Percentiles rank a stretch among this genome's conserved stretches.
Evolutionary conservation across 2,113 vertebrate species (phyloP).

Genomic region (Pelecanus crispus): DNA sequence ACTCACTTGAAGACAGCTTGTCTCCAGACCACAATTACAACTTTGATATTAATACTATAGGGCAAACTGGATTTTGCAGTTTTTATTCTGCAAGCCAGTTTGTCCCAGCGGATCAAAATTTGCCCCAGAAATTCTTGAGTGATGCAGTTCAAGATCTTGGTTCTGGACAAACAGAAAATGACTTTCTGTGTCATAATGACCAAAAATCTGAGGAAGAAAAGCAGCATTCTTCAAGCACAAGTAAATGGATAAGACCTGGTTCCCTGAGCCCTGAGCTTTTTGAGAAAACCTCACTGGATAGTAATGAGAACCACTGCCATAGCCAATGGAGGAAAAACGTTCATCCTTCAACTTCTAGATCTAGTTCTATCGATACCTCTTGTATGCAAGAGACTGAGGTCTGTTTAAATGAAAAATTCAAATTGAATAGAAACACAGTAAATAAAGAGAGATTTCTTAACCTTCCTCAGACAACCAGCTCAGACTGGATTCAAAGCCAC

Average conservation of each 20-base stretch:
- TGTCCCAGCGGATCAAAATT: slow-evolving; percentile 91
- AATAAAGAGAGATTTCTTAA: slow-evolving; percentile 81
- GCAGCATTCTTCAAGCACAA: slow-evolving; percentile 61
- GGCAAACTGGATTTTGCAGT: slow-evolving; percentile 90
- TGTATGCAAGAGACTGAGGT: slow-evolving; percentile 65
- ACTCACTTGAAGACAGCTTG: slow-evolving; percentile 91
- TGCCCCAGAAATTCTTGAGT: slow-evolving; percentile 94
- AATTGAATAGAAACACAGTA: slow-evolving; percentile 73
- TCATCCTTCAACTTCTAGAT: slow-evolving; percentile 68
- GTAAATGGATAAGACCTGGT: slow-evolving; percentile 69
- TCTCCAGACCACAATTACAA: slow-evolving; percentile 95
- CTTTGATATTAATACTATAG: slow-evolving; percentile 94
- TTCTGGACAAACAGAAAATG: slow-evolving; percentile 74
- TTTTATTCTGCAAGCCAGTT: slow-evolving; percentile 93
- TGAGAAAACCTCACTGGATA: slow-evolving; percentile 76
- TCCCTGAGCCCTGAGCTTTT: slow-evolving; percentile 85
- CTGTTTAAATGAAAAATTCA: slow-evolving; percentile 73
- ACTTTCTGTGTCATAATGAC: slow-evolving; percentile 67
- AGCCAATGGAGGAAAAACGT: slow-evolving; percentile 71
- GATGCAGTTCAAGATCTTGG: slow-evolving; percentile 87
- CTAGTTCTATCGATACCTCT: slow-evolving; percentile 73
- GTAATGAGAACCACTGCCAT: slow-evolving; percentile 65
- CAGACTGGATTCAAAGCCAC: slow-evolving; percentile 85
- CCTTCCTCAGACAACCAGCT: slow-evolving; percentile 74
- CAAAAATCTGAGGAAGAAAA: slow-evolving; percentile 76